phyloP scores from a whole-genome alignment of 2,797 vertebrate species.

The Spheniscus humboldti region DNA sequence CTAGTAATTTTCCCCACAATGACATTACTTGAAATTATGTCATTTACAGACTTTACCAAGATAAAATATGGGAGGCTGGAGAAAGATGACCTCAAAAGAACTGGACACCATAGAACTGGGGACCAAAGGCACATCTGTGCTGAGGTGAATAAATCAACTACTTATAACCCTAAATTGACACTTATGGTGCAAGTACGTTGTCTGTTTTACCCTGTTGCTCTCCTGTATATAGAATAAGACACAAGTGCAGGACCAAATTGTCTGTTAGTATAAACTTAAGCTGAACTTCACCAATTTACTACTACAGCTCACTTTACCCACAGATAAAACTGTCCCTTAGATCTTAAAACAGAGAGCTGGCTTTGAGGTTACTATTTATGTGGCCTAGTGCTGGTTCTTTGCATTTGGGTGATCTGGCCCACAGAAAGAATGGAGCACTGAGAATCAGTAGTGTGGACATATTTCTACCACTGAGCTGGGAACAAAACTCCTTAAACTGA shows the following conservation, averaged over 20 bases:
- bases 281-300: neutral
- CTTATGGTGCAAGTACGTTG: neutral
- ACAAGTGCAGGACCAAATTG: conserved; percentile 16
- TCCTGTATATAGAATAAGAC: neutral
- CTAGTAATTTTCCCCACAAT: conserved; percentile 26
- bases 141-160: conserved; percentile 49
- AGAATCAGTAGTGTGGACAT: conserved; percentile 19
- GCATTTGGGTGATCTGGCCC: neutral
- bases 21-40: conserved; percentile 8
- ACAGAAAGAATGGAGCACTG: conserved; percentile 1
- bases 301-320: neutral
- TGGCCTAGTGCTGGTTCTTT: neutral
- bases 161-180: conserved; percentile 31
- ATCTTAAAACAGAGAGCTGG: neutral
- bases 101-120: conserved; percentile 44
- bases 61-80: conserved; percentile 25
- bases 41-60: conserved; percentile 26
- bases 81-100: conserved; percentile 48
- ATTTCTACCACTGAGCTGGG: conserved; percentile 6
- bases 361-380: neutral
- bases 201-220: conserved; percentile 8
- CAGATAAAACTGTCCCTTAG: neutral
- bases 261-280: neutral
- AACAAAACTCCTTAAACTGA: conserved; percentile 22
- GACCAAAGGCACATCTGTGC: conserved; percentile 61